Base-by-base conservation (phyloP, 1,140 invertebrate genomes). In the Ganaspis sp. region DNA sequence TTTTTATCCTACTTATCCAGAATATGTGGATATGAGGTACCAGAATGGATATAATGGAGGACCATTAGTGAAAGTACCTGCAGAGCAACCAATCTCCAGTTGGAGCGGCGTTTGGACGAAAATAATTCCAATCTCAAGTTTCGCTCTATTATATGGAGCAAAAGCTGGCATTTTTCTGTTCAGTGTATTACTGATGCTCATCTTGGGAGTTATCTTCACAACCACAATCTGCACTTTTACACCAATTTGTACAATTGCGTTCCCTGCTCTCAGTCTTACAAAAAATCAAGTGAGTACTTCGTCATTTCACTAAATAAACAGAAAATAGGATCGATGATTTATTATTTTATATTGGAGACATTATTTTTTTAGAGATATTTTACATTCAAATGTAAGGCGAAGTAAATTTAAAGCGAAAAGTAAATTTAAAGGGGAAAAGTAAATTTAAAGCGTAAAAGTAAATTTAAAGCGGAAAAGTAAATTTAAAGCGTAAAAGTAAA, bases 171-270 rank as follows among this genome's bases (percentile, higher is more conserved):
- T 19, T 21, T 81, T 77, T 12, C 1, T 87, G 9, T 74, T 82
- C 54, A 82, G 54, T 8, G 21, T 83, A 6, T 4, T 81, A 0
- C 23, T 85, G 2, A 70, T 90, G 6, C 23, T 91, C 3, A 0
- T 91, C 2, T 21, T 92, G 0, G 90, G 91, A 9, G 80, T 87
- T 15, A 34, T 86, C 12, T 82, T 94, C 2, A 94, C 92, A 0
- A 91, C 92, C 1, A 90, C 92, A 0, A 81, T 95, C 0, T 96
- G 95, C 80, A 91, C 92, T 0, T 92, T 94, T 19, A 95, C 95
- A 0, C 93, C 94, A 8, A 78, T 95, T 29, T 96, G 95, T 82
- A 91, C 91, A 0, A 92, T 95, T 23, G 90, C 90, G 1, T 93
- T 93, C 82, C 81, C 92, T 21, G 93, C 93, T 85, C 93, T 64